Evolutionary conservation across 2,797 vertebrate genomes (phyloP), one percentile per base, ranked within the genome.

Genomic region (Sciurus carolinensis): DNA sequence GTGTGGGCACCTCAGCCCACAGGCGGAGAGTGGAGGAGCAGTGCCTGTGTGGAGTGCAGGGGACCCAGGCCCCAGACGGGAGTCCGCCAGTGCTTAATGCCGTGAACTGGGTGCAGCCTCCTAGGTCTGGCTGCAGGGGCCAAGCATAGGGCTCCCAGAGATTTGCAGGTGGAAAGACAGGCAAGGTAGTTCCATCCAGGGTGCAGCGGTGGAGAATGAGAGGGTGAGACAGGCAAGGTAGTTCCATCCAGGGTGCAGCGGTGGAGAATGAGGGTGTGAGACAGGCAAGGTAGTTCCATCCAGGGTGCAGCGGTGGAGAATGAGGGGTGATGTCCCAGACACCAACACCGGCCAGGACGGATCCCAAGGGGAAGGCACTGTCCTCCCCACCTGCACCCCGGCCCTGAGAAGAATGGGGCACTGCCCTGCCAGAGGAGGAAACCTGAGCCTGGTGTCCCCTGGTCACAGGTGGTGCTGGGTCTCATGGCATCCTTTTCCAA

Each of bases 401-500:
- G 17, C 11, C 42, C 26, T 30, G 12, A 57, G 17, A 57, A 71
- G 59, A 52, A 5, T 5, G 33, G 50, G 24, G 7, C n/a, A 2
- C 20, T n/a, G 4, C 3, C 14, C 24, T 13, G 18, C 14, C 20
- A 30, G n/a, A 59, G 71, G 33, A n/a, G 66, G 33, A 1, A 1
- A 36, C 36, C 22, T 3, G 12, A n/a, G 11, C 54, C 54, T 8
- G 20, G 22, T 20, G 8, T 57, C 54, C 20, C 20, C 54, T 22
- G 14, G 33, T 12, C 7, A 5, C 47, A 11, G 36, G 9, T 9
- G 33, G 1, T 10, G 28, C 52, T 33, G 69, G 66, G 39, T 22
- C n/a, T 82, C 18, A 3, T 5, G 64, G 2, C 1, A 2, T 12
- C 66, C 26, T 59, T 30, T 26, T 44, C 47, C 0, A 3, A 36